These are phyloP conservation scores for Trididemnum nubilum DNA, from an alignment of 23 tunicate genomes.

Conservation along the genomic window DNA sequence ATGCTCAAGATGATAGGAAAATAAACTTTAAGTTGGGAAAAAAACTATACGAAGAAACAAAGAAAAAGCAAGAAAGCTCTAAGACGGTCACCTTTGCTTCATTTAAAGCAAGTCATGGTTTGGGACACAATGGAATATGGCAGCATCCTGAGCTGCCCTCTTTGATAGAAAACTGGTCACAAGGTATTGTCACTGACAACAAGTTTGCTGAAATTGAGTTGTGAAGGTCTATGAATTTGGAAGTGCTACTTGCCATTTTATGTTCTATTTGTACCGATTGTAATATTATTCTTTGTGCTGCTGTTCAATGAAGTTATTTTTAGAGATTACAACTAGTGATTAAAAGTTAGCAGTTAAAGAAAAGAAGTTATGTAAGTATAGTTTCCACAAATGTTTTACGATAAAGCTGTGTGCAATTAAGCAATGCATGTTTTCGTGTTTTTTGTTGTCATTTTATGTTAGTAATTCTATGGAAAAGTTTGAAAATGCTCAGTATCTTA, in stretches of 20 bases:
- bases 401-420: too few relatives aligned
- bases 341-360: too few relatives aligned
- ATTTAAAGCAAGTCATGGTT: conserved; percentile 60
- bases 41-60: conserved; percentile 38
- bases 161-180: conserved; percentile 7
- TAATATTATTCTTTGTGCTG: too few relatives aligned
- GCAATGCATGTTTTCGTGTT: too few relatives aligned
- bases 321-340: too few relatives aligned
- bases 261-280: neutral
- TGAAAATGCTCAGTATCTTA: too few relatives aligned
- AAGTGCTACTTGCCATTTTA: too few relatives aligned
- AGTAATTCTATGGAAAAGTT: too few relatives aligned
- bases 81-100: conserved; percentile 32
- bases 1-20: conserved; percentile 77
- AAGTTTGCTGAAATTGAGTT: conserved; percentile 27
- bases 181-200: neutral
- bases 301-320: too few relatives aligned
- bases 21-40: conserved; percentile 47
- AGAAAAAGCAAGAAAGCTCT: neutral
- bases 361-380: too few relatives aligned
- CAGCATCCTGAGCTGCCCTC: conserved; percentile 25
- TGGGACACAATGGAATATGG: conserved; percentile 67
- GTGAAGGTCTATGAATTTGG: neutral
- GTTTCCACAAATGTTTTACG: too few relatives aligned
- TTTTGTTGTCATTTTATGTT: too few relatives aligned